phyloP scores from a whole-genome alignment of 2,797 vertebrate genomes.

The Vipera latastei region DNA sequence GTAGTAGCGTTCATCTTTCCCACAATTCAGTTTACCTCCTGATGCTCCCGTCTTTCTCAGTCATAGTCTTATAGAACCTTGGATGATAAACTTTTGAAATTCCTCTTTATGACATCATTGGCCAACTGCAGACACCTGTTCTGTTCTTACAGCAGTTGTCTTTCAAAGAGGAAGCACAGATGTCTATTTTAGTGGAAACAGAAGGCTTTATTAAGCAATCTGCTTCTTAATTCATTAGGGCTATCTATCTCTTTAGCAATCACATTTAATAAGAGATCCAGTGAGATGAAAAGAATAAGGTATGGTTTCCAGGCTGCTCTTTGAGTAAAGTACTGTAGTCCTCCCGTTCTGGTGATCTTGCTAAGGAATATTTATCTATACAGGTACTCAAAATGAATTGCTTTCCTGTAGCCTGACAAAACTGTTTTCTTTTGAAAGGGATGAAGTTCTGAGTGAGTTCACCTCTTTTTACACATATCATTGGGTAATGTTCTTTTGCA shows the following conservation, averaged over 20 bases:
- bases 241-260: slow-evolving; percentile 34
- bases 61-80: background rate
- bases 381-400: slow-evolving; percentile 66
- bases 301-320: slow-evolving; percentile 58
- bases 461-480: slow-evolving; percentile 68
- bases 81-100: background rate
- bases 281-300: slow-evolving; percentile 55
- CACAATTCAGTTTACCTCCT: background rate
- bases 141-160: slow-evolving; percentile 56
- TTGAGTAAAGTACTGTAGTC: slow-evolving; percentile 39
- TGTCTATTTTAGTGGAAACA: slow-evolving; percentile 48
- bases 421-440: slow-evolving; percentile 55
- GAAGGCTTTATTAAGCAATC: slow-evolving; percentile 55
- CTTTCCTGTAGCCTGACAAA: slow-evolving; percentile 69
- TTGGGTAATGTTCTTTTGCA: slow-evolving; percentile 63
- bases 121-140: slow-evolving; percentile 39
- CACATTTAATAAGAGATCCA: slow-evolving; percentile 60
- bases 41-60: background rate
- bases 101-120: slow-evolving; percentile 40
- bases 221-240: slow-evolving; percentile 56
- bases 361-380: slow-evolving; percentile 63
- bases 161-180: slow-evolving; percentile 39
- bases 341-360: slow-evolving; percentile 54
- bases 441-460: slow-evolving; percentile 68
- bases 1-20: background rate